phyloP scores from a whole-genome alignment of 2,797 vertebrate genomes.

The Mionectes olivaceus region DNA sequence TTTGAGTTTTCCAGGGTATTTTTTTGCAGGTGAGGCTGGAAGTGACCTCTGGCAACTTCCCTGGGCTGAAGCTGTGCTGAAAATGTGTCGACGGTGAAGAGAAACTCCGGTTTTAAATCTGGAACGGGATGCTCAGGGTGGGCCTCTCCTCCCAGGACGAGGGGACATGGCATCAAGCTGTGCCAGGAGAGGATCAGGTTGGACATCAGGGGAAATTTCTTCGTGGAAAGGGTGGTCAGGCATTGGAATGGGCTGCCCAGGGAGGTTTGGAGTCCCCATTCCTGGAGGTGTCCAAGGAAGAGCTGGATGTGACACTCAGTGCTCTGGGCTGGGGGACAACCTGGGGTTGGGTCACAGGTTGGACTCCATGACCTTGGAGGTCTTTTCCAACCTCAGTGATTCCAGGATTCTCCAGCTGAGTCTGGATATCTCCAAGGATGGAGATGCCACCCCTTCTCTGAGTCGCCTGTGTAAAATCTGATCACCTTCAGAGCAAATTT shows the following conservation, averaged over 20 bases:
- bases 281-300: neutral
- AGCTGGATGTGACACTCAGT: rapidly evolving
- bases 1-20: neutral
- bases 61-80: neutral
- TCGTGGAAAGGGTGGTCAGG: neutral
- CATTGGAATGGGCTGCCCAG: neutral
- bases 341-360: neutral
- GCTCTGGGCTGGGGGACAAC: neutral
- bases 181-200: too few species aligned
- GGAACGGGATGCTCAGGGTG: neutral
- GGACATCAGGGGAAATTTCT: neutral
- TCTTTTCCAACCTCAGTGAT: neutral
- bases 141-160: neutral
- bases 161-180: rapidly evolving
- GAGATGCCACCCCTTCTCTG: too few species aligned
- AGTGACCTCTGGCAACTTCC: neutral
- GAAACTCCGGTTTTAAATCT: neutral
- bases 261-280: neutral
- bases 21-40: neutral
- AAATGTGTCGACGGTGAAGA: rapidly evolving
- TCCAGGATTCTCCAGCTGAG: too few species aligned
- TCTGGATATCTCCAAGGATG: too few species aligned
- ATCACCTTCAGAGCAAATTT: too few species aligned
- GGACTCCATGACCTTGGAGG: rapidly evolving
- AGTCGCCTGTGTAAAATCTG: too few species aligned